A percentile compares a stretch with the other conserved stretches of the same genome.
Conservation (phyloP, 2,113 vertebrate genomes). For the Ceyx cyanopectus region DNA sequence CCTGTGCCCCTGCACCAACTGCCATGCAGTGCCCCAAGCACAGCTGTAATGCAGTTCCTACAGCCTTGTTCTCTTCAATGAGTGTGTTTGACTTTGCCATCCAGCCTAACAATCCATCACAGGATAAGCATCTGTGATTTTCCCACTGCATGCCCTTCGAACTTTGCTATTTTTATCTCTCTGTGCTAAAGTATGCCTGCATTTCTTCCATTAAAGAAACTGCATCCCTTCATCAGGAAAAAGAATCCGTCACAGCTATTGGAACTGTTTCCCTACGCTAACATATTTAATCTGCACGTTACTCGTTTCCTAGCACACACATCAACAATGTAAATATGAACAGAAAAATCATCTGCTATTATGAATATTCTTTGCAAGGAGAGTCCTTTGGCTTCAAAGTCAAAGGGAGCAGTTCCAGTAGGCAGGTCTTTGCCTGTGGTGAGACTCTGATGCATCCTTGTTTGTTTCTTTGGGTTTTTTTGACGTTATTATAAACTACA, state of each 20-base stretch:
- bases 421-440: neutral
- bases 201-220: conserved; percentile 11
- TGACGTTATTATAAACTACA: neutral
- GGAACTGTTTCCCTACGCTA: neutral
- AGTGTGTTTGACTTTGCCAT: neutral
- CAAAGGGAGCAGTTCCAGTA: neutral
- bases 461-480: neutral
- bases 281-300: neutral
- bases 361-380: neutral
- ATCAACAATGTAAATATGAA: neutral
- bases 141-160: rapidly evolving
- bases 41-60: neutral
- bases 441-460: neutral
- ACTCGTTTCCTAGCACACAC: neutral
- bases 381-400: neutral
- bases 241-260: neutral
- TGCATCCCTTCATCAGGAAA: neutral
- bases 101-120: neutral
- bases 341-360: neutral
- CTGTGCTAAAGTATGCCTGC: neutral
- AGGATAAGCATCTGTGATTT: neutral
- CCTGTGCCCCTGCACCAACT: rapidly evolving
- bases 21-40: rapidly evolving
- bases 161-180: conserved; percentile 15
- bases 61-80: neutral